Conservation (phyloP, 2,113 vertebrate species). For the Archocentrus centrarchus region DNA sequence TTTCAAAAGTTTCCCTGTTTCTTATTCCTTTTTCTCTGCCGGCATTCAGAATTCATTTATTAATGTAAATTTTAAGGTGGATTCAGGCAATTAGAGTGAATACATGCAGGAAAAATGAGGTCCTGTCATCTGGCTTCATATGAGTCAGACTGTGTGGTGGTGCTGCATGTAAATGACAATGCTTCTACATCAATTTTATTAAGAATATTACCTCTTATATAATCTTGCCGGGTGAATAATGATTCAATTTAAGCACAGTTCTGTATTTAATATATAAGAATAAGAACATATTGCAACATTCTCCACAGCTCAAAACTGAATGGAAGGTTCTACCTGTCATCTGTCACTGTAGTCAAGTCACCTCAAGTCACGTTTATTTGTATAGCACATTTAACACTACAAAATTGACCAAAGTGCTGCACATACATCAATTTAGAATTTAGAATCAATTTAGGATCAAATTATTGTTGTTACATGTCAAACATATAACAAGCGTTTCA, state of each 20-base stretch:
- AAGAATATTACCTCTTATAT: neutral
- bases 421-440: too few species aligned
- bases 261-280: neutral
- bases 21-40: neutral
- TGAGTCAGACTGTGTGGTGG: neutral
- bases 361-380: too few species aligned
- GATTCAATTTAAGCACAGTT: neutral
- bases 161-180: conserved; percentile 21
- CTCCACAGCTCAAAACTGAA: neutral
- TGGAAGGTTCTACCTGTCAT: neutral
- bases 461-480: too few species aligned
- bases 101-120: neutral
- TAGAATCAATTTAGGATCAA: too few species aligned
- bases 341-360: neutral
- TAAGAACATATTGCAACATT: neutral
- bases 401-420: too few species aligned
- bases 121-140: neutral
- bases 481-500: too few species aligned
- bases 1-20: neutral
- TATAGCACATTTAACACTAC: too few species aligned
- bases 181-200: neutral
- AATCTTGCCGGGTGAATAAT: neutral
- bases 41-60: conserved; percentile 10
- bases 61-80: conserved; percentile 3
- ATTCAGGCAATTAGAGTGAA: neutral